These are phyloP conservation scores for Labroides dimidiatus DNA, from an alignment of 2,797 vertebrate genomes.

Conservation along the genomic window DNA sequence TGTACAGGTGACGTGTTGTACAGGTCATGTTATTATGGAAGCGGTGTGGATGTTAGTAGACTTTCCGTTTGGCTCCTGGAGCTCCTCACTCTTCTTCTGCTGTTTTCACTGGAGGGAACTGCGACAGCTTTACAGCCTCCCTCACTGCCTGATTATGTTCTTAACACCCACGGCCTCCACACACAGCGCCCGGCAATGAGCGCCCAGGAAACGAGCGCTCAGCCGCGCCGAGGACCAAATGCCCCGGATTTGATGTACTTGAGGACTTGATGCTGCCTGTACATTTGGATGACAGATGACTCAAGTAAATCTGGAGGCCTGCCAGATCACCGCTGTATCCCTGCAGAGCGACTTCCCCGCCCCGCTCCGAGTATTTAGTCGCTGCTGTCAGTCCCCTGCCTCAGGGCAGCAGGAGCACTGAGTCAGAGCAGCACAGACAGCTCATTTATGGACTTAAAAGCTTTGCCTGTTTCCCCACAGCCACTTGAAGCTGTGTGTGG, in stretches of 20 bases:
- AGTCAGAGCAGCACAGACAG: conserved; percentile 55
- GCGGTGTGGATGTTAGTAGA: too few relatives aligned
- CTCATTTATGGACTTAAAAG: conserved; percentile 70
- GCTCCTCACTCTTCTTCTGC: background rate
- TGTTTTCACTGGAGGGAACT: conserved; percentile 19
- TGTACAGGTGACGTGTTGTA: too few relatives aligned
- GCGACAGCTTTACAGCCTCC: conserved; percentile 27
- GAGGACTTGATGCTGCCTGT: conserved; percentile 19
- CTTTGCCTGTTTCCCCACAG: conserved; percentile 40
- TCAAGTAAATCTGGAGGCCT: conserved; percentile 37
- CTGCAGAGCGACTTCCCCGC: conserved; percentile 35
- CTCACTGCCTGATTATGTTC: conserved; percentile 22
- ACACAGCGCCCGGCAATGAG: conserved; percentile 31
- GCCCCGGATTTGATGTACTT: conserved; percentile 46
- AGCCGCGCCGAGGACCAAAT: conserved; percentile 30
- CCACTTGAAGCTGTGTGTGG: conserved; percentile 49
- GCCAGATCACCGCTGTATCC: conserved; percentile 47
- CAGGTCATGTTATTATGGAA: too few relatives aligned
- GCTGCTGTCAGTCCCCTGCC: conserved; percentile 56
- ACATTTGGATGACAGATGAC: conserved; percentile 43
- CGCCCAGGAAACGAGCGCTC: conserved; percentile 40
- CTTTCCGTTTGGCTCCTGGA: too few relatives aligned
- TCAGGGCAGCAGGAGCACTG: conserved; percentile 42
- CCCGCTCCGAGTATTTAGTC: conserved; percentile 50
- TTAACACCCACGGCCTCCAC: conserved; percentile 30